Percentiles rank a stretch among this genome's conserved stretches.
Conservation (phyloP, 2,113 vertebrate genomes). For the Prinia subflava region DNA sequence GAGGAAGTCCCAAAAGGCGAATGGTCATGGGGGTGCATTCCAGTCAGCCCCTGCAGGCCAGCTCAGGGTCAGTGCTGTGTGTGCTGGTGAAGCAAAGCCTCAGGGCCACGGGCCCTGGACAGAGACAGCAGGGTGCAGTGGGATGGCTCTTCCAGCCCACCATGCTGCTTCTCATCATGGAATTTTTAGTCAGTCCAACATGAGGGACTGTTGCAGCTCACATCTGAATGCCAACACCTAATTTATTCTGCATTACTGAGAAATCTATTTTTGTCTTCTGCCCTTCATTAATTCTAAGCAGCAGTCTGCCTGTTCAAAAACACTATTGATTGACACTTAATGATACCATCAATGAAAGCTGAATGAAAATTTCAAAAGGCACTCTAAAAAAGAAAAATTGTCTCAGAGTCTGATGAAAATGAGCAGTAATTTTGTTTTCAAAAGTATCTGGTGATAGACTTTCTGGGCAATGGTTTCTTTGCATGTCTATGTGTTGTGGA, state of each 20-base stretch:
- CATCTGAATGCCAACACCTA: not conserved
- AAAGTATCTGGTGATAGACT: not conserved
- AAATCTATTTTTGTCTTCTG: slow-evolving; percentile 5
- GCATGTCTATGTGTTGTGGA: not conserved
- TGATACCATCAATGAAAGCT: not conserved
- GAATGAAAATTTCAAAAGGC: not conserved
- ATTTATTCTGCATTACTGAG: slow-evolving; percentile 12
- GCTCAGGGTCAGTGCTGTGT: not conserved
- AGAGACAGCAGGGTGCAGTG: not conserved
- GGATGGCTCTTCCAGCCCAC: not conserved
- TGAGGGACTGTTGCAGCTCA: not conserved
- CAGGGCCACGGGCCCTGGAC: not conserved
- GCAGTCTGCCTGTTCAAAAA: not conserved
- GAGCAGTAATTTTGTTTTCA: not conserved
- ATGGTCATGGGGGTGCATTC: fast-evolving
- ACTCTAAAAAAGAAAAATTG: not conserved
- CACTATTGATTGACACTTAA: not conserved
- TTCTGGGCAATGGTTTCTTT: not conserved
- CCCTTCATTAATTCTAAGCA: not conserved
- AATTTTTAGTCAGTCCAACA: not conserved
- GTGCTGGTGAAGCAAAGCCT: not conserved
- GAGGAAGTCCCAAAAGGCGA: not conserved
- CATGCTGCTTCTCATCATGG: not conserved
- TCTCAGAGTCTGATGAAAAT: not conserved
- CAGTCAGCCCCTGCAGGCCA: not conserved